phyloP scores from a whole-genome alignment of 2,797 vertebrate genomes.

The Chiroxiphia lanceolata region DNA sequence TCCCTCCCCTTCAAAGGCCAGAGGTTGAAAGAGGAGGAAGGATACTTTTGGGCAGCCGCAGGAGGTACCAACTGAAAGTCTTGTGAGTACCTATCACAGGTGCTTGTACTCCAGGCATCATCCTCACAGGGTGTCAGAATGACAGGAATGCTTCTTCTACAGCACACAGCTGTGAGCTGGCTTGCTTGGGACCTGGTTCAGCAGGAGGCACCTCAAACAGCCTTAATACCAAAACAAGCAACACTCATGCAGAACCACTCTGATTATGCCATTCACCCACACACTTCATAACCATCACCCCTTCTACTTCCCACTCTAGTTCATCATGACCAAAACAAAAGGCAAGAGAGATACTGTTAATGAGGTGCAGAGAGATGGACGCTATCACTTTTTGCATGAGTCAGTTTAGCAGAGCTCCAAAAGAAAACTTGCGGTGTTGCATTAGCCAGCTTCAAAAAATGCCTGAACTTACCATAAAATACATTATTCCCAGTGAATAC shows the following conservation, averaged over 20 bases:
- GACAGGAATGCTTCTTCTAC: background rate
- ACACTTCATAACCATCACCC: conserved; percentile 36
- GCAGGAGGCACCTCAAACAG: background rate
- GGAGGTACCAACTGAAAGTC: background rate
- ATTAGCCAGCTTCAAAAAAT: background rate
- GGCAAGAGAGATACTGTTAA: background rate
- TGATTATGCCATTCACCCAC: background rate
- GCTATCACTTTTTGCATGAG: background rate
- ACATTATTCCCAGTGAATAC: background rate
- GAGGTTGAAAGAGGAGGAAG: background rate
- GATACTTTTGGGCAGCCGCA: background rate
- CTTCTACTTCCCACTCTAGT: conserved; percentile 28
- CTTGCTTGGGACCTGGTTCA: background rate
- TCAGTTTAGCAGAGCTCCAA: background rate
- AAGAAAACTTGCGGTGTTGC: background rate
- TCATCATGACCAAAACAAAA: background rate
- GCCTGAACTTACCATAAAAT: background rate
- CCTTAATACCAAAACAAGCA: conserved; percentile 1
- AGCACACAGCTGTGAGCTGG: background rate
- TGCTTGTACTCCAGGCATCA: background rate
- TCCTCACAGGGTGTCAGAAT: background rate
- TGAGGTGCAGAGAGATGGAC: background rate
- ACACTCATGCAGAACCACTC: background rate
- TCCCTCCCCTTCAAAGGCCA: background rate
- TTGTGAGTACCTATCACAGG: background rate